These are phyloP conservation scores for Drosophila conformis DNA, from an alignment of 2,888 invertebrate species.

Conservation along the genomic window DNA sequence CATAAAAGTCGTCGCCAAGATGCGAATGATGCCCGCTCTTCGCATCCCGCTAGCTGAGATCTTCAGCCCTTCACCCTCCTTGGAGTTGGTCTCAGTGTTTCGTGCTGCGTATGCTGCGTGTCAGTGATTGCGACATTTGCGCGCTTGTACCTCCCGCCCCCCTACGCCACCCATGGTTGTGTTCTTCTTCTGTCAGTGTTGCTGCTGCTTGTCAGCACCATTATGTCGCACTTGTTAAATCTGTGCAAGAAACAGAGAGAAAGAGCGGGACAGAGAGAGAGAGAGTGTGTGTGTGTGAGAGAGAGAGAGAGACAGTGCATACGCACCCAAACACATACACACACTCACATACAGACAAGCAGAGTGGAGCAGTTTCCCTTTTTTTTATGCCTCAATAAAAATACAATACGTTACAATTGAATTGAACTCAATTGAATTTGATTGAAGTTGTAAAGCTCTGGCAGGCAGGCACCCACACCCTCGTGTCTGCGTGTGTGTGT, in stretches of 20 bases:
- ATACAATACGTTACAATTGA: constrained; percentile 81
- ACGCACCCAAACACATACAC: constrained; percentile 29
- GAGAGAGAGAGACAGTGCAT: constrained; percentile 30
- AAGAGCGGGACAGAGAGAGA: constrained; percentile 10
- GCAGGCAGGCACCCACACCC: constrained; percentile 34
- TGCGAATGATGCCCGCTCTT: constrained; percentile 50
- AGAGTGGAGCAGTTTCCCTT: constrained; percentile 53
- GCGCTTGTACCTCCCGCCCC: constrained; percentile 21
- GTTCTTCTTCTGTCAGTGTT: background rate
- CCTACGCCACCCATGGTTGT: background rate
- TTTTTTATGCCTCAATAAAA: constrained; percentile 80
- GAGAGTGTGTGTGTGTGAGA: background rate
- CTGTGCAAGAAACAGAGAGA: constrained; percentile 25
- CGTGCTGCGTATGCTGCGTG: constrained; percentile 69
- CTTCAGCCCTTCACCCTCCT: background rate
- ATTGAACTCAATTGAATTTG: constrained; percentile 81
- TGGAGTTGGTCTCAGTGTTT: constrained; percentile 11
- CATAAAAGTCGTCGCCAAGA: constrained; percentile 77
- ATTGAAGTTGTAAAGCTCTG: constrained; percentile 81
- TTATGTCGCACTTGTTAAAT: constrained; percentile 80
- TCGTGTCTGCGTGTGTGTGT: constrained; percentile 11
- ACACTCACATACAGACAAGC: constrained; percentile 21
- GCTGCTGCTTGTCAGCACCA: constrained; percentile 70
- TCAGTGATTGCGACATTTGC: constrained; percentile 74
- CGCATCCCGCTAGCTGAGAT: background rate